Evolutionary conservation across 1,140 invertebrate genomes (phyloP), one percentile per base, ranked within the genome.

Genomic region (Geopemphigus sp.): DNA sequence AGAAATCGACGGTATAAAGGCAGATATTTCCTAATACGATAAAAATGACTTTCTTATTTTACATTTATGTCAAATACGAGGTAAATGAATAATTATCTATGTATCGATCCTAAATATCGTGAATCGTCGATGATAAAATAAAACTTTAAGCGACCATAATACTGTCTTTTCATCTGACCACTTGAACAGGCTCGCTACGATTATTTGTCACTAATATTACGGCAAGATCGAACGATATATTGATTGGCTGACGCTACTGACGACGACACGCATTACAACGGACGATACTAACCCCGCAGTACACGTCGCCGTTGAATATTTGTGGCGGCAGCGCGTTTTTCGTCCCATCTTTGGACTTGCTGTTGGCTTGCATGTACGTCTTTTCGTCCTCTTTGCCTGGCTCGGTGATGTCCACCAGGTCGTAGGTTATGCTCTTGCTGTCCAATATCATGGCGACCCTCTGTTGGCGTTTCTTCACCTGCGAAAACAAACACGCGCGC

Each of bases 381-480:
- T 95, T 95, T 66, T 95, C 92, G 72, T 90, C 87, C 86, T 97
- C 95, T 85, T 91, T 92, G 53, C 91, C 92, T 24, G 95, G 94
- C 85, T 97, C 95, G 53, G 95, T 93, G 83, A 98, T 97, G 86
- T 98, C 96, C 83, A 98, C 91, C 24, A 91, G 87, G 85, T 95
- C 91, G 86, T 95, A 96, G 81, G 92, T 88, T 83, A 98, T 92
- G 85, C 90, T 91, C 88, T 95, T 94, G 83, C 94, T 94, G 84
- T 96, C 94, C 82, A 98, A 87, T 84, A 97, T 95, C 90, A 97
- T 94, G 80, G 93, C 86, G 26, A 97, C 94, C 81, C 94, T 89
- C 85, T 96, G 94, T 85, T 98, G 96, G 83, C 94, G 89, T 85
- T 97, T 97, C 86, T 96, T 96, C 47, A 98, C 93, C 96, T 98